A percentile compares a stretch with the other conserved stretches of the same genome.
Evolutionary conservation across 37 sponge, comb jelly and placozoan species (phyloP).

Genomic region (Spongilla lacustris): DNA sequence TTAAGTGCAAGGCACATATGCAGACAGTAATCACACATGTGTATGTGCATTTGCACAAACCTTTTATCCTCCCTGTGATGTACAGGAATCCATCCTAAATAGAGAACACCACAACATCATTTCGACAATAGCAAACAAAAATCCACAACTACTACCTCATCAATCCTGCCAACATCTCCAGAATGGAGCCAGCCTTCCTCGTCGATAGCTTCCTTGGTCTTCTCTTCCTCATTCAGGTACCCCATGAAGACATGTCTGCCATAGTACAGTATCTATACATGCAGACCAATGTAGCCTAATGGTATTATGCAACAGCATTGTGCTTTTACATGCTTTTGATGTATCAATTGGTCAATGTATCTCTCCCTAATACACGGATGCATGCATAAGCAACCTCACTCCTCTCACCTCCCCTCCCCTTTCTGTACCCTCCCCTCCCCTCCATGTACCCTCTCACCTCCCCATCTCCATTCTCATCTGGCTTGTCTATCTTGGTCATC

Average conservation of each 20-base stretch:
- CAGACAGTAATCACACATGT: not conserved
- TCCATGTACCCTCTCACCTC: slow-evolving; percentile 57
- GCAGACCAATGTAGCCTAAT: no score
- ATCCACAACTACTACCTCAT: slow-evolving; percentile 22
- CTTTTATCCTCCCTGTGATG: slow-evolving; percentile 79
- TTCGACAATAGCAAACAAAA: no score
- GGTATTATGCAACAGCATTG: no score
- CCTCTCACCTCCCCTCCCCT: no score
- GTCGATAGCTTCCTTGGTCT: slow-evolving; percentile 87
- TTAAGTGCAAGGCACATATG: no score
- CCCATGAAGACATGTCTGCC: slow-evolving; percentile 97
- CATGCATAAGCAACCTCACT: no score
- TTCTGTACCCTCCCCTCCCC: not conserved
- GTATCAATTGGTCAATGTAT: no score
- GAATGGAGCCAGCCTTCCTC: slow-evolving; percentile 92
- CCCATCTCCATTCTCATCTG: slow-evolving; percentile 87
- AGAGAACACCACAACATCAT: not conserved
- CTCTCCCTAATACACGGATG: no score
- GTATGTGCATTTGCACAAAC: slow-evolving; percentile 12
- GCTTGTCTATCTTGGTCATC: slow-evolving; percentile 69
- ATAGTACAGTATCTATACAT: slow-evolving; percentile 64
- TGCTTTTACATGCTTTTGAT: no score
- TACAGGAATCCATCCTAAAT: slow-evolving; percentile 61
- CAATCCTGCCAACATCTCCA: slow-evolving; percentile 87
- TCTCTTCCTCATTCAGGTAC: slow-evolving; percentile 85